phyloP scores from a whole-genome alignment of 2,797 vertebrate species.

The Anomalospiza imberbis region DNA sequence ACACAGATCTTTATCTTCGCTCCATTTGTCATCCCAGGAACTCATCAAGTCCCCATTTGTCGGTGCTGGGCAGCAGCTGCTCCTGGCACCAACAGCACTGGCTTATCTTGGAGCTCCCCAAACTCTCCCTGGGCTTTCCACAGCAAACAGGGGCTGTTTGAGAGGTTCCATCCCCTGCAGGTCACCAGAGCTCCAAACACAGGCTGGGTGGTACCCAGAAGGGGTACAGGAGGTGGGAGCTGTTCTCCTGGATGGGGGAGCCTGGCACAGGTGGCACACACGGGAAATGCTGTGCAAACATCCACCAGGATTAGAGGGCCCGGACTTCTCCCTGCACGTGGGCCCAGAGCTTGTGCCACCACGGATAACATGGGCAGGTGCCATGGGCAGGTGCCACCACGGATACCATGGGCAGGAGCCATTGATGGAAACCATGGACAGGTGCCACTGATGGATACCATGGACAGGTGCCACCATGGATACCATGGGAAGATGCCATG shows the following conservation, averaged over 20 bases:
- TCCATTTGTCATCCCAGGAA: not conserved
- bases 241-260: rapidly evolving
- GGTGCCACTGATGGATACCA: too few species aligned
- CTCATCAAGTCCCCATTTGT: not conserved
- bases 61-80: not conserved
- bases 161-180: not conserved
- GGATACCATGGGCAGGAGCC: too few species aligned
- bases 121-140: not conserved
- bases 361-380: too few species aligned
- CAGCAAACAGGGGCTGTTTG: not conserved
- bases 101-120: not conserved
- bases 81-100: not conserved
- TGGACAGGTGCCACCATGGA: too few species aligned
- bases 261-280: not conserved
- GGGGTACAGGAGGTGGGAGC: rapidly evolving
- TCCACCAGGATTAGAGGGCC: not conserved
- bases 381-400: too few species aligned
- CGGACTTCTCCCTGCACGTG: rapidly evolving
- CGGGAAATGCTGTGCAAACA: not conserved
- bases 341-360: not conserved
- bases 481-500: too few species aligned
- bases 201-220: rapidly evolving
- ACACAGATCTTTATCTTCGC: not conserved
- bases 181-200: rapidly evolving
- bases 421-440: too few species aligned